phyloP scores from a whole-genome alignment of 2,888 invertebrate species.

The Eupithecia vulgata region DNA sequence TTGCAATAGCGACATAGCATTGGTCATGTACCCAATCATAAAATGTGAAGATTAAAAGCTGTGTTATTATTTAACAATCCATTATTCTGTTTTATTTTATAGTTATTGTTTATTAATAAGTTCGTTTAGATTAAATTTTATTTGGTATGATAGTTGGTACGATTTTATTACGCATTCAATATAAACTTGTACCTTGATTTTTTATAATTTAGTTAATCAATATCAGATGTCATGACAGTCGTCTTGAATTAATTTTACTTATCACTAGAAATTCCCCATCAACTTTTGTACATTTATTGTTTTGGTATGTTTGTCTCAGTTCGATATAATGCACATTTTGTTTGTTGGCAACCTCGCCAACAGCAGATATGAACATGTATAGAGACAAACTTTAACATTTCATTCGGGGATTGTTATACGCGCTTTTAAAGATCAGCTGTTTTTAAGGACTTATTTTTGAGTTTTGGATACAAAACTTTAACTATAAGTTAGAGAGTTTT shows the following conservation, averaged over 20 bases:
- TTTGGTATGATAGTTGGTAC: conserved; percentile 79
- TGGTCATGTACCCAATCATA: conserved; percentile 69
- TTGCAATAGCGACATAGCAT: conserved; percentile 68
- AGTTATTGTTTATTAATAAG: conserved; percentile 82
- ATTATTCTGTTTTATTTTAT: conserved; percentile 83
- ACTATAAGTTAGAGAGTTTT: conserved; percentile 82
- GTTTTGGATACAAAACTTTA: conserved; percentile 84
- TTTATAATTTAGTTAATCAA: conserved; percentile 72
- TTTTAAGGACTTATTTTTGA: conserved; percentile 80
- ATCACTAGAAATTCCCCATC: conserved; percentile 47
- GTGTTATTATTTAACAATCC: conserved; percentile 84
- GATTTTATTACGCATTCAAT: conserved; percentile 71
- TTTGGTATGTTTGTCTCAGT: conserved; percentile 65
- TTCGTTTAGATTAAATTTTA: conserved; percentile 82
- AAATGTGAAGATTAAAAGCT: conserved; percentile 78
- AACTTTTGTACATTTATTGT: conserved; percentile 61
- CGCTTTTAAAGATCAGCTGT: conserved; percentile 63
- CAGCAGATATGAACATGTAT: conserved; percentile 72
- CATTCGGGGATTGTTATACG: conserved; percentile 50
- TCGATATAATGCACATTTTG: conserved; percentile 75
- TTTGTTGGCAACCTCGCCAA: conserved; percentile 75
- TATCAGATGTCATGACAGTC: conserved; percentile 80
- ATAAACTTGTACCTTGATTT: conserved; percentile 82
- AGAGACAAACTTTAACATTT: conserved; percentile 56
- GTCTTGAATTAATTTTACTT: conserved; percentile 57